Percentiles rank a stretch among this genome's conserved stretches.
phyloP scores from a whole-genome alignment of 2,888 invertebrate genomes.

The Dolichopus griseipennis region DNA sequence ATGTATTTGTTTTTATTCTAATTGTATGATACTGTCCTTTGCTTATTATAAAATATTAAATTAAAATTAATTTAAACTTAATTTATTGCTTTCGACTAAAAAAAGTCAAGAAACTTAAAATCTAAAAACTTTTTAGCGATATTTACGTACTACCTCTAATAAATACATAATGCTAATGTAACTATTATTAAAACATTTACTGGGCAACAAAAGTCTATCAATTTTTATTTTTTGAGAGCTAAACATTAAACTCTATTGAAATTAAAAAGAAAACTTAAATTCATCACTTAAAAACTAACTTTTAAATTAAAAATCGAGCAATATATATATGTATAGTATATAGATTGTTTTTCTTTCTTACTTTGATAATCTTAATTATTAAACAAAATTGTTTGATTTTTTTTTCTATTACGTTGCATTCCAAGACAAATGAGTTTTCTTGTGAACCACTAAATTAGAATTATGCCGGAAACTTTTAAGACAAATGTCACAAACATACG shows the following conservation, averaged over 20 bases:
- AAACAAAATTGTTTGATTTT: not conserved
- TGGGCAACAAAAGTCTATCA: constrained; percentile 1
- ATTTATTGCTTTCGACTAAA: no score
- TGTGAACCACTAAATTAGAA: constrained; percentile 10
- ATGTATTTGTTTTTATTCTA: no score
- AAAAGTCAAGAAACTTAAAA: not conserved
- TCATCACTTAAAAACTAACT: not conserved
- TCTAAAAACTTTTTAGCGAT: not conserved
- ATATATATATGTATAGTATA: not conserved
- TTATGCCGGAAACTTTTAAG: constrained; percentile 7
- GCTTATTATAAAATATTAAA: no score
- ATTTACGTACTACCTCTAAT: not conserved
- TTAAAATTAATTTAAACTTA: no score
- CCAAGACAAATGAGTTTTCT: constrained; percentile 2
- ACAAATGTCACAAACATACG: constrained; percentile 5
- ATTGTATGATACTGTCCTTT: no score
- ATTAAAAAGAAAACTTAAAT: not conserved
- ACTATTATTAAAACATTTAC: not conserved
- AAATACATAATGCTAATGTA: not conserved
- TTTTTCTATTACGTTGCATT: not conserved
- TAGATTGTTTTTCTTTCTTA: not conserved
- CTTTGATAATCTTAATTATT: not conserved
- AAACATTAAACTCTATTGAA: not conserved
- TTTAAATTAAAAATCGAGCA: not conserved
- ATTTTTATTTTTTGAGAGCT: not conserved